Evolutionary conservation across 2,113 vertebrate genomes (phyloP).

Genomic region (Deroptyus accipitrinus): DNA sequence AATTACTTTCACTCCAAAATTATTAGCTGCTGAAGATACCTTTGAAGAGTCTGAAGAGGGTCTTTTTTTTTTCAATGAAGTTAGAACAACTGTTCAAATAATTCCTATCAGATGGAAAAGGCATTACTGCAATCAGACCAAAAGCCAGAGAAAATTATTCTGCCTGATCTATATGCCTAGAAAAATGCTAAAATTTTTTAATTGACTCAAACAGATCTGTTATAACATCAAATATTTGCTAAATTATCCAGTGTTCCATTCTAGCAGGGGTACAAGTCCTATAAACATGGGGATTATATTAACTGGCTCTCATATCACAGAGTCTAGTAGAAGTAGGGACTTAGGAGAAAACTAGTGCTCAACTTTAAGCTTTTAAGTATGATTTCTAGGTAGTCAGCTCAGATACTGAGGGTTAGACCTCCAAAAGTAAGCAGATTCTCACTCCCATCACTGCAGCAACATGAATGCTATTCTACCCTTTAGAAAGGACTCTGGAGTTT

Average conservation of each 20-base stretch:
- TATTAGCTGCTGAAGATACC: constrained; percentile 16
- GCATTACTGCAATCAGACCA: background rate
- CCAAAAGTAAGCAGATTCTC: background rate
- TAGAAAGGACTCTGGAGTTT: background rate
- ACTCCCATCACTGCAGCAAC: background rate
- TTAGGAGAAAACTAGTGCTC: background rate
- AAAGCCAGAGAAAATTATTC: background rate
- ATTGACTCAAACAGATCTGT: background rate
- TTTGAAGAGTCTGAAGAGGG: background rate
- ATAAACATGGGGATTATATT: background rate
- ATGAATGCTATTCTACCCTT: background rate
- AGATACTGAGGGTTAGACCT: background rate
- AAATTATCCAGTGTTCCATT: background rate
- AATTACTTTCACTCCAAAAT: constrained; percentile 33
- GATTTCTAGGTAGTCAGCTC: background rate
- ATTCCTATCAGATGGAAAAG: background rate
- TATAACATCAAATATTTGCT: background rate
- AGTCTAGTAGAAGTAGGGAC: background rate
- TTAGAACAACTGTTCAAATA: constrained; percentile 20
- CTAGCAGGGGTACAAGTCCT: background rate
- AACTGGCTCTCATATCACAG: background rate
- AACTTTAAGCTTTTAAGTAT: background rate
- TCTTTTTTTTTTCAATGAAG: background rate
- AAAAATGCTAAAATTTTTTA: background rate
- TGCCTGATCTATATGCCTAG: background rate